Base-by-base conservation (phyloP, 1,140 invertebrate species). In the Macrobrachium rosenbergii region DNA sequence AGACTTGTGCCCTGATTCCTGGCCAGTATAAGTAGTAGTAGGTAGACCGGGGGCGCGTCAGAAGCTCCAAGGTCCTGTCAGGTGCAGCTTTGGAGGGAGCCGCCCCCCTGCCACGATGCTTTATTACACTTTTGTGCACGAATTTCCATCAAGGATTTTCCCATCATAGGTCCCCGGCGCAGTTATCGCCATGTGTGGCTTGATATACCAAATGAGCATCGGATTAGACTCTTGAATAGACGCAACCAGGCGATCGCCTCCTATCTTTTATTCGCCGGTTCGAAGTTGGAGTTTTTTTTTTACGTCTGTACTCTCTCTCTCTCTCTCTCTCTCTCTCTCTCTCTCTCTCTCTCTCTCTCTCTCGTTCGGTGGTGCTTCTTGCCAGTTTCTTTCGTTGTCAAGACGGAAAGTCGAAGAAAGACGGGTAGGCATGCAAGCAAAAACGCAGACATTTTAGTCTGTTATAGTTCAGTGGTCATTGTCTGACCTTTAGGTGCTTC, bases 81-180 rank as follows among this genome's bases (percentile, higher is more conserved):
- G 69, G 23, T 72, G 69, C 69, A 72, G 69, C 23, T 72, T 52
- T 52, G 69, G 69, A 72, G 69, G 69, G 69, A 17, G 23, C 69
- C 37, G 23, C 69, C 37, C 69, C 69, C 64, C 69, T 43, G 69
- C 37, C 69, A 72, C 37, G 69, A 72, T 72, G 69, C 69, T 28
- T 72, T 72, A 72, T 72, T 72, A 72, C 69, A 72, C 69, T 72
- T 72, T 72, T 72, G 69, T 72, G 69, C 69, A 16, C 19, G 69
- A 72, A 72, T 72, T 72, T 72, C 69, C 69, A 72, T 43, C 69
- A 52, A 52, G 23, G 69, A 23, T 43, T 72, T 72, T 72, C 17
- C 69, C 37, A 72, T 72, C 69, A 28, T 23, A 72, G 11, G 37
- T 72, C 69, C 69, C 69, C 52, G 69, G 69, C 21, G 37, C 17